Percentiles rank a stretch among this genome's conserved stretches.
Evolutionary conservation across 23 tunicate species (phyloP).

Genomic region (Phallusia fumigata): DNA sequence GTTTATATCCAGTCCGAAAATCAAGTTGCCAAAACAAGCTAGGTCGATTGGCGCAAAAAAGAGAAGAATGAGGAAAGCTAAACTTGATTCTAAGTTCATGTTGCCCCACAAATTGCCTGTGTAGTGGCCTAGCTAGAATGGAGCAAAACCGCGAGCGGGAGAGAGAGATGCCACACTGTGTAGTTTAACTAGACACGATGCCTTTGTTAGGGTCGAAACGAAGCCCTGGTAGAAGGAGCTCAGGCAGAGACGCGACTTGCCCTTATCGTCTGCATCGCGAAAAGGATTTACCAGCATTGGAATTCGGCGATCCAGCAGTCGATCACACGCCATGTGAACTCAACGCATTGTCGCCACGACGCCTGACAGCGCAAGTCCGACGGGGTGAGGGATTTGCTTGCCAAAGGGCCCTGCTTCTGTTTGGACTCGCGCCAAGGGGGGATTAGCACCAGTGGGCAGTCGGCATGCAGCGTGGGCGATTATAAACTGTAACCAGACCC

Average conservation of each 20-base stretch:
- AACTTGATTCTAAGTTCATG: background rate
- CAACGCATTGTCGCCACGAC: background rate
- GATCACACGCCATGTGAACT: background rate
- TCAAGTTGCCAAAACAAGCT: no score
- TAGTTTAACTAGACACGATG: background rate
- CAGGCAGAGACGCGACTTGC: background rate
- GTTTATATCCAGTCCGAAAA: no score
- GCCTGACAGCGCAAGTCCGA: background rate
- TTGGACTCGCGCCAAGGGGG: background rate
- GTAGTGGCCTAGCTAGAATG: background rate
- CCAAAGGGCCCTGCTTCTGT: background rate
- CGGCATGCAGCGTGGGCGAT: background rate
- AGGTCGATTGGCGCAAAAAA: no score
- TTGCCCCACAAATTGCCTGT: background rate
- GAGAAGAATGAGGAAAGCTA: no score
- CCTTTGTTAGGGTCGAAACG: background rate
- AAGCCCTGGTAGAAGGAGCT: background rate
- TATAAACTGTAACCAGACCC: background rate
- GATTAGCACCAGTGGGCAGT: conserved; percentile 1
- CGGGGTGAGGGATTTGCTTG: background rate
- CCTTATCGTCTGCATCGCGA: background rate
- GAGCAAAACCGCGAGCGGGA: background rate
- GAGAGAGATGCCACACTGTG: background rate
- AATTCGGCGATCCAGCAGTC: background rate
- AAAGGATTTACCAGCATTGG: background rate